These are phyloP conservation scores for Odontocolon sp. DNA, from an alignment of 2,888 invertebrate species.

Conservation along the genomic window DNA sequence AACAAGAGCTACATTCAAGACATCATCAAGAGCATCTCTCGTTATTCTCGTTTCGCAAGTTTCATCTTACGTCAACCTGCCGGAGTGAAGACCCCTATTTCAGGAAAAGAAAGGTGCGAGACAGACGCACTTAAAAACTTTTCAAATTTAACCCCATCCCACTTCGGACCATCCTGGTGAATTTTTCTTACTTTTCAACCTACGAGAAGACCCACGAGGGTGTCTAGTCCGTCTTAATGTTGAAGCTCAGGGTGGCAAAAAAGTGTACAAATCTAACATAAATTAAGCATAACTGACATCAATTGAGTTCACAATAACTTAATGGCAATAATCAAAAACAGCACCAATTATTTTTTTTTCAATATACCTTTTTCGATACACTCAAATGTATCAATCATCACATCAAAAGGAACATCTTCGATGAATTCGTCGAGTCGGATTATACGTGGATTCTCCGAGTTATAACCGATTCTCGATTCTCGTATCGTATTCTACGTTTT, in stretches of 20 bases:
- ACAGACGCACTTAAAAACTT: constrained; percentile 77
- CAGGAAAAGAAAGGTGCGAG: constrained; percentile 57
- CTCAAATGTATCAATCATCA: neutral
- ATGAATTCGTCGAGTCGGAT: constrained; percentile 32
- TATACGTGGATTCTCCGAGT: constrained; percentile 58
- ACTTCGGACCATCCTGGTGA: constrained; percentile 46
- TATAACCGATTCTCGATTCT: constrained; percentile 59
- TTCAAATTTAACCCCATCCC: constrained; percentile 79
- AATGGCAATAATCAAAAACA: no score
- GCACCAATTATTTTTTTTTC: neutral
- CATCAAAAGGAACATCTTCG: constrained; percentile 20
- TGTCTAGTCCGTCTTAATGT: neutral
- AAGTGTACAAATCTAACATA: neutral
- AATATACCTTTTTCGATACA: neutral
- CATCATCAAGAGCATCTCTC: constrained; percentile 16
- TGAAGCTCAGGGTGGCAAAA: neutral
- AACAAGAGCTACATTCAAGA: constrained; percentile 68
- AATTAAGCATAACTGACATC: no score
- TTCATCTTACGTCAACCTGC: constrained; percentile 39
- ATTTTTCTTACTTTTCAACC: constrained; percentile 26
- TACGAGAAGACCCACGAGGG: neutral
- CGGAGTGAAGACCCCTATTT: constrained; percentile 65
- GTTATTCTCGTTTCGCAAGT: constrained; percentile 51
- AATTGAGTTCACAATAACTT: no score
- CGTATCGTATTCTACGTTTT: constrained; percentile 52